These are phyloP conservation scores for Pseudoatta argentina DNA, from an alignment of 1,140 invertebrate genomes.

Conservation along the genomic window DNA sequence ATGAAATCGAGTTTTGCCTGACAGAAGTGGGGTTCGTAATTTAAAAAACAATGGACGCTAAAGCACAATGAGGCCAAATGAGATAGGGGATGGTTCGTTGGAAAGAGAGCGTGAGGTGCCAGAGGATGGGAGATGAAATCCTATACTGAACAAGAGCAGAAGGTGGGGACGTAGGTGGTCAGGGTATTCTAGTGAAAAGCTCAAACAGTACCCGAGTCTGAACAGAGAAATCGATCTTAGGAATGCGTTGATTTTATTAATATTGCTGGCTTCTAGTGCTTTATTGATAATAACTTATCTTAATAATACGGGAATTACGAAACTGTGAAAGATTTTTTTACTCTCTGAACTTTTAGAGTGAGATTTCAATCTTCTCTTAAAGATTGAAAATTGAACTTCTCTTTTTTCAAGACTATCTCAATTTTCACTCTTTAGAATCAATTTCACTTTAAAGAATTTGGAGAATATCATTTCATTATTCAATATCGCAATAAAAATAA, in stretches of 20 bases:
- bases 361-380: too few species aligned
- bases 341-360: too few species aligned
- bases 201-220: constrained; percentile 79
- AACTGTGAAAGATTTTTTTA: background rate
- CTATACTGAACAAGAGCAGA: constrained; percentile 83
- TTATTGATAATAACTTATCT: background rate
- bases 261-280: background rate
- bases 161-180: constrained; percentile 77
- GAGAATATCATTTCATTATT: background rate
- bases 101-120: constrained; percentile 75
- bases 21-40: constrained; percentile 85
- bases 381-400: too few species aligned
- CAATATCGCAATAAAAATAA: background rate
- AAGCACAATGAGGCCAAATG: constrained; percentile 86
- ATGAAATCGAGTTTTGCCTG: constrained; percentile 83
- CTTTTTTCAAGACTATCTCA: too few species aligned
- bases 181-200: constrained; percentile 81
- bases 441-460: background rate
- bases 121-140: constrained; percentile 82
- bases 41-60: constrained; percentile 86
- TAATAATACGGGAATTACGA: background rate
- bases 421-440: too few species aligned
- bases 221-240: constrained; percentile 62
- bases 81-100: constrained; percentile 84
- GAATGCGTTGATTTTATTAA: background rate